These are phyloP conservation scores for Tiaroga cobitis DNA, from an alignment of 2,797 vertebrate genomes.

Conservation along the genomic window DNA sequence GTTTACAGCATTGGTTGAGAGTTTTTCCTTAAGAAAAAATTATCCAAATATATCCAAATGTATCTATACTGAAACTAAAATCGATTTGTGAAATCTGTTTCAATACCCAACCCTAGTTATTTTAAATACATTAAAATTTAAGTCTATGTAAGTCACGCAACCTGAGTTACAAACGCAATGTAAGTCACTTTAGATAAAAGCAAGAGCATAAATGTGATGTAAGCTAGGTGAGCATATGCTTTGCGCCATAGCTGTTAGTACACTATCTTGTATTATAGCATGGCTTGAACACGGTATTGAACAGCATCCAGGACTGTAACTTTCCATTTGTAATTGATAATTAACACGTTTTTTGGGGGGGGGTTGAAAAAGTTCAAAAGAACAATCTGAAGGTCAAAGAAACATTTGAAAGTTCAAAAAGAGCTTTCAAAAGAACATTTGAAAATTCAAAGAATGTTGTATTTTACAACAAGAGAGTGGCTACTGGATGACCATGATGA, in stretches of 20 bases:
- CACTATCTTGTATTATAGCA: neutral
- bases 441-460: neutral
- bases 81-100: neutral
- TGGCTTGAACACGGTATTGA: neutral
- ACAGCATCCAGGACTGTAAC: neutral
- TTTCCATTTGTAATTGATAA: neutral
- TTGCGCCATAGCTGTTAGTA: neutral
- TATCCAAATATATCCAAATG: neutral
- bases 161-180: too few relatives aligned
- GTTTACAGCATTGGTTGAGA: too few relatives aligned
- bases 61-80: neutral
- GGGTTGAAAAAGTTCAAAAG: neutral
- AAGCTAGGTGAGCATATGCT: neutral
- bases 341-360: neutral
- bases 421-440: neutral
- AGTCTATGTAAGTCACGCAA: too few relatives aligned
- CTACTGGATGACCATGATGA: conserved; percentile 28
- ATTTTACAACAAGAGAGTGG: conserved; percentile 25
- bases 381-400: neutral
- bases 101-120: neutral
- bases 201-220: neutral
- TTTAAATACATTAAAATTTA: neutral
- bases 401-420: conserved; percentile 7
- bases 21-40: too few relatives aligned
- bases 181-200: neutral